Base-by-base conservation (phyloP, 2,888 invertebrate species). In the Apamea anceps region DNA sequence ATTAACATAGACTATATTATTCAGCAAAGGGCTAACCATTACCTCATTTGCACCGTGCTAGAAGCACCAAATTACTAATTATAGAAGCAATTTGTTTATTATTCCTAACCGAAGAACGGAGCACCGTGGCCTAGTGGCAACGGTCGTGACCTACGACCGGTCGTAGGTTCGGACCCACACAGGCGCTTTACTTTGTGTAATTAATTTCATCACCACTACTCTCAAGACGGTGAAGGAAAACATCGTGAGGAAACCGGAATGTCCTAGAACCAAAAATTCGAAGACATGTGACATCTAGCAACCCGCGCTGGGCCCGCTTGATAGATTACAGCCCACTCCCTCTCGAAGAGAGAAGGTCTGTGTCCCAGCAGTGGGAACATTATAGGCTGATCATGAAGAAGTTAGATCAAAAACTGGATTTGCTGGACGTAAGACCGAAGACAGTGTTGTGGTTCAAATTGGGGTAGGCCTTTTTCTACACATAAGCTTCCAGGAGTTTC, bases 1-100 rank as follows among this genome's bases (percentile, higher is more conserved):
- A 82, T 79, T 84, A 79, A 13, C 79, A 84, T 79, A 65, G 32
- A 54, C 63, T 85, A 72, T 57, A 82, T 83, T 68, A 72, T 80
- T 85, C 74, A 72, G 67, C 0, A 2, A 62, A 73, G 8, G 51
- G 72, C 68, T 75, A 42, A 62, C 54, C 32, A 79, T 73, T 73
- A 84, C 32, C 72, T 82, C 51, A 73, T 84, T 84, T 57, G 51
- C 60, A 66, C 37, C 28, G 15, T 37, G 71, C 21, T 70, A 32
- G 82, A 37, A 68, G 62, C 45, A 57, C 25, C 18, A 28, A 54
- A 68, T 80, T 48, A 82, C 32, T 8, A 48, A 54, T 62, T 68
- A 68, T 57, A 15, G 45, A 82, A 54, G 25, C 15, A 63, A 68
- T 82, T 68, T 18, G 51, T 80, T 67, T 82, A 67, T 51, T 6